Evolutionary conservation across 64 coral and sea anemone genomes (phyloP).

Genomic region (Montipora efflorescens): DNA sequence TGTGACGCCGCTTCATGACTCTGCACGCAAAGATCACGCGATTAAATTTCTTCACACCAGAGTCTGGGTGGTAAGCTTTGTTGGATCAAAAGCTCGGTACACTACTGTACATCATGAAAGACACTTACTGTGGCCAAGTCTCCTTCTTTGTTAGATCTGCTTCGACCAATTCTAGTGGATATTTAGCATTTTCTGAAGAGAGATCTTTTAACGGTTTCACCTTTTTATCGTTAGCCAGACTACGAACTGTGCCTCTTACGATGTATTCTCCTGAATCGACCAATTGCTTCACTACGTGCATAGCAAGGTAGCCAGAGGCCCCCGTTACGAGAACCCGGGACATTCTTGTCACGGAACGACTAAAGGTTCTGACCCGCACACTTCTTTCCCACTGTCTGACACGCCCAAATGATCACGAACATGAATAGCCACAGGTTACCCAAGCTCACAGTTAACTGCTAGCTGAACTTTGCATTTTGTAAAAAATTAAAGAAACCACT

Average conservation of each 20-base stretch:
- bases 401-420: too few species aligned
- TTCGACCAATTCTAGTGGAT: slow-evolving; percentile 85
- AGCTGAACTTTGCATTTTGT: too few species aligned
- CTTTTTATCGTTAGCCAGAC: slow-evolving; percentile 79
- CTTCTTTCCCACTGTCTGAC: too few species aligned
- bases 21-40: too few species aligned
- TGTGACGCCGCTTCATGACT: too few species aligned
- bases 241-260: slow-evolving; percentile 90
- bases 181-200: slow-evolving; percentile 78
- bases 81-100: too few species aligned
- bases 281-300: slow-evolving; percentile 85
- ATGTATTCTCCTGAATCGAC: slow-evolving; percentile 66
- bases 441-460: too few species aligned
- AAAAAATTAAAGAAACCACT: too few species aligned
- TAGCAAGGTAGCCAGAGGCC: slow-evolving; percentile 85
- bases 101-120: not conserved
- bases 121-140: slow-evolving; percentile 80
- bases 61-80: too few species aligned
- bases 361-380: too few species aligned
- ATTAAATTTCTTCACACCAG: too few species aligned
- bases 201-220: slow-evolving; percentile 77
- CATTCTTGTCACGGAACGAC: not conserved
- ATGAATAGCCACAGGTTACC: too few species aligned
- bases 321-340: slow-evolving; percentile 91
- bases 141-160: slow-evolving; percentile 81